These are phyloP conservation scores for Rhimphoctona megacephalus DNA, from an alignment of 2,888 invertebrate genomes.

Conservation along the genomic window DNA sequence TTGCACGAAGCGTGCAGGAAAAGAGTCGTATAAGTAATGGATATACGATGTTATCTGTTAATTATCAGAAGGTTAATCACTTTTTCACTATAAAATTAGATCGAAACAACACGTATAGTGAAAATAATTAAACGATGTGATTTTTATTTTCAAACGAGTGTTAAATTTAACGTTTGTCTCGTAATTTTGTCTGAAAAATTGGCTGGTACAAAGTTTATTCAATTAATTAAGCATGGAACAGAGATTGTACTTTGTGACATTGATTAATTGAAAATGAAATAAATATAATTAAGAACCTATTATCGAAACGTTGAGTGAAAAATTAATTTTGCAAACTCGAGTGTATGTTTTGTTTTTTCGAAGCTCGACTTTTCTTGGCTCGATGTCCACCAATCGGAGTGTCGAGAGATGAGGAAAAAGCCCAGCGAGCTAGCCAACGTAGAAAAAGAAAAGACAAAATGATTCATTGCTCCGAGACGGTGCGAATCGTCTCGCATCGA, in stretches of 20 bases:
- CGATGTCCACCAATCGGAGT: conserved; percentile 8
- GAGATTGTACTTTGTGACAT: not conserved
- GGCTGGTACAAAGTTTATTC: not conserved
- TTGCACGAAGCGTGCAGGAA: not conserved
- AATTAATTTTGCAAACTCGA: not conserved
- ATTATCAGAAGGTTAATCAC: conserved; percentile 54
- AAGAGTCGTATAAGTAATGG: conserved; percentile 11
- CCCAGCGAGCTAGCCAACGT: not conserved
- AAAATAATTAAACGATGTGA: conserved; percentile 9
- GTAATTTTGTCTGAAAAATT: not conserved
- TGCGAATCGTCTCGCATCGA: conserved; percentile 38
- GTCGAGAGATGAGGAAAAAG: not conserved
- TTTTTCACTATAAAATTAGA: conserved; percentile 24
- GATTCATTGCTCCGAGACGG: conserved; percentile 27
- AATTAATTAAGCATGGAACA: not conserved
- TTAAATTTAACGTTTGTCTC: not conserved
- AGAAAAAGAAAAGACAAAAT: conserved; percentile 20
- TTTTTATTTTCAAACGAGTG: not conserved
- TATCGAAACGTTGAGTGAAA: not conserved
- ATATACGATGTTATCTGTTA: conserved; percentile 41
- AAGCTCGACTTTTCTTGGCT: not conserved
- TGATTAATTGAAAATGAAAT: not conserved
- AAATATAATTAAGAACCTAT: not conserved
- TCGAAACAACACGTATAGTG: not conserved
- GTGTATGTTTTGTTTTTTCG: not conserved